Evolutionary conservation across 2,888 invertebrate genomes (phyloP).

Genomic region (Coelopa pilipes): DNA sequence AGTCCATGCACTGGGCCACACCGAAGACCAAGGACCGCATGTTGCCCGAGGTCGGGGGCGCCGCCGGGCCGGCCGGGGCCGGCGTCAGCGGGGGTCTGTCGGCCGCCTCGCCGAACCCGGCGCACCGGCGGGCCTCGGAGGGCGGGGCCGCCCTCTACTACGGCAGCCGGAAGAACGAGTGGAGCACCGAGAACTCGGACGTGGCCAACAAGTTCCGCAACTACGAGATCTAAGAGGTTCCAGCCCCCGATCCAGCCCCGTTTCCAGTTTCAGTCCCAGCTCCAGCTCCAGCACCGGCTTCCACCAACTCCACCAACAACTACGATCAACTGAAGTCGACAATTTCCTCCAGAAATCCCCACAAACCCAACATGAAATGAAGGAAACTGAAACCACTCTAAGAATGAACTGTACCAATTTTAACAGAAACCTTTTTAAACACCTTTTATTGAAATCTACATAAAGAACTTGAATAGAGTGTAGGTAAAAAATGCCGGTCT

Average conservation of each 20-base stretch:
- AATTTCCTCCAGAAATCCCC: slow-evolving; percentile 34
- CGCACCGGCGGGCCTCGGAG: slow-evolving; percentile 82
- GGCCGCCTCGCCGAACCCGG: slow-evolving; percentile 69
- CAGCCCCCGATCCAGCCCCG: not conserved
- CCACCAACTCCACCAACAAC: not conserved
- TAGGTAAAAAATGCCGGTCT: not conserved
- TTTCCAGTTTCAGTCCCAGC: no score
- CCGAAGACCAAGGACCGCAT: slow-evolving; percentile 91
- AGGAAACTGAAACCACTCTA: slow-evolving; percentile 25
- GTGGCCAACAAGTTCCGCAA: slow-evolving; percentile 89
- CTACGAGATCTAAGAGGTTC: slow-evolving; percentile 82
- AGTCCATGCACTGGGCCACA: slow-evolving; percentile 92
- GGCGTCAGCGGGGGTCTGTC: slow-evolving; percentile 70
- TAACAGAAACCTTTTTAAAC: slow-evolving; percentile 31
- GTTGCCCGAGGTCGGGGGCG: slow-evolving; percentile 72
- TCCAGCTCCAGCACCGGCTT: no score
- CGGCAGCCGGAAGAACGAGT: slow-evolving; percentile 71
- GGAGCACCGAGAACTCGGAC: slow-evolving; percentile 82
- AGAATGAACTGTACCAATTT: slow-evolving; percentile 55
- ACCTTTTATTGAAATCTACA: slow-evolving; percentile 6
- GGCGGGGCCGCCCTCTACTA: slow-evolving; percentile 85
- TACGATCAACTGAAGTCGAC: slow-evolving; percentile 30
- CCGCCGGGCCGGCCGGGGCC: slow-evolving; percentile 47
- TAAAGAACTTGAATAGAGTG: slow-evolving; percentile 29
- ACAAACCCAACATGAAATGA: slow-evolving; percentile 37